These are phyloP conservation scores for Dryas iulia DNA, from an alignment of 1,140 invertebrate genomes.

Conservation along the genomic window DNA sequence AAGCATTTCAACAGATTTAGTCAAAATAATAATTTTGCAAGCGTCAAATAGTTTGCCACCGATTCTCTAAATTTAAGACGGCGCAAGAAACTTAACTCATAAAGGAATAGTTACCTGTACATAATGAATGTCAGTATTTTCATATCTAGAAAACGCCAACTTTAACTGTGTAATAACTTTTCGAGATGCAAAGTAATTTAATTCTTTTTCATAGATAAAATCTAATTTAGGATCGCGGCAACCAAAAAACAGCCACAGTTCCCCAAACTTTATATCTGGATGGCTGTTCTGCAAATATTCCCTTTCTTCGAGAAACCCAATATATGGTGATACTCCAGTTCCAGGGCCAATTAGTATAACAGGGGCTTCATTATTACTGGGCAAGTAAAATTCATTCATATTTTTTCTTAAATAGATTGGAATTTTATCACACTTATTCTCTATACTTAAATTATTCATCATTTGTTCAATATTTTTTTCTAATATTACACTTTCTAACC, in stretches of 20 bases:
- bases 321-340: constrained; percentile 91
- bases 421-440: constrained; percentile 46
- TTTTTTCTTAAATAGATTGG: constrained; percentile 84
- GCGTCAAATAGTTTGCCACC: no score
- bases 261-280: constrained; percentile 52
- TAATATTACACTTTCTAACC: constrained; percentile 77
- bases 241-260: constrained; percentile 87
- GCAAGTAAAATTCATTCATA: constrained; percentile 81
- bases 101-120: constrained; percentile 66
- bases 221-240: constrained; percentile 85
- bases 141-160: constrained; percentile 85
- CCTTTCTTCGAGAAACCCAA: constrained; percentile 83
- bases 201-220: constrained; percentile 83
- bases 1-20: no score
- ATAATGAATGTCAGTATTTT: constrained; percentile 76
- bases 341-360: constrained; percentile 91
- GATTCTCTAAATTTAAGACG: no score
- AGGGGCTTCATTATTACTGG: constrained; percentile 80
- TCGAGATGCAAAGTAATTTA: constrained; percentile 76
- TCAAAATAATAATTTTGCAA: no score
- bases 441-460: constrained; percentile 48
- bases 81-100: no score
- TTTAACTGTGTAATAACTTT: constrained; percentile 80
- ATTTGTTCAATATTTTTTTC: constrained; percentile 42
- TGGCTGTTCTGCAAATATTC: constrained; percentile 49